Evolutionary conservation across 2,113 vertebrate genomes (phyloP).

Genomic region (Excalfactoria chinensis): DNA sequence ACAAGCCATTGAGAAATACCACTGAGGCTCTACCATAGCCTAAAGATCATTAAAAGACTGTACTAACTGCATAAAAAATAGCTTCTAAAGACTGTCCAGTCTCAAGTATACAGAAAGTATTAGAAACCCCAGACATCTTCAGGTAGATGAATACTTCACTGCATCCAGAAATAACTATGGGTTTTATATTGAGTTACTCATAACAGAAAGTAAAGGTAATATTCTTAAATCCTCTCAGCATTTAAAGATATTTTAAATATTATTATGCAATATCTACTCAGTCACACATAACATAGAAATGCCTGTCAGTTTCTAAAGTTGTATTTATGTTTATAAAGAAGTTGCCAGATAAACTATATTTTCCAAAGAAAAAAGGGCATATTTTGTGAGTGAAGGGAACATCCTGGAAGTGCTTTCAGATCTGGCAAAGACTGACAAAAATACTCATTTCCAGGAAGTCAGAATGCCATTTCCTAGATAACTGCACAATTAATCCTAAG

Average conservation of each 20-base stretch:
- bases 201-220: not conserved
- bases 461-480: not conserved
- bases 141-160: not conserved
- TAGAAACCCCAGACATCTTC: not conserved
- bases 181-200: not conserved
- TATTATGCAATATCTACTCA: not conserved
- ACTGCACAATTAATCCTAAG: not conserved
- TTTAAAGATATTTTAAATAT: not conserved
- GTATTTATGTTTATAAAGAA: conserved; percentile 37
- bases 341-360: conserved; percentile 14
- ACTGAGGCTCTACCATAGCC: not conserved
- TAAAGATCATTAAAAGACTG: not conserved
- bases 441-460: conserved; percentile 14
- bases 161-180: not conserved
- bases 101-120: not conserved
- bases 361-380: conserved; percentile 7
- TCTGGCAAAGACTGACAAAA: conserved; percentile 30
- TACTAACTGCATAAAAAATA: not conserved
- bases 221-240: not conserved
- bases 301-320: conserved; percentile 14
- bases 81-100: not conserved
- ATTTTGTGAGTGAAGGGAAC: conserved; percentile 1
- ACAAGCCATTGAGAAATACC: not conserved
- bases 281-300: not conserved
- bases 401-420: not conserved